Percentiles rank a stretch among this genome's conserved stretches.
These are phyloP conservation scores for Akabosia matsudoensis DNA, from an alignment of 1,140 invertebrate species.

Conservation along the genomic window DNA sequence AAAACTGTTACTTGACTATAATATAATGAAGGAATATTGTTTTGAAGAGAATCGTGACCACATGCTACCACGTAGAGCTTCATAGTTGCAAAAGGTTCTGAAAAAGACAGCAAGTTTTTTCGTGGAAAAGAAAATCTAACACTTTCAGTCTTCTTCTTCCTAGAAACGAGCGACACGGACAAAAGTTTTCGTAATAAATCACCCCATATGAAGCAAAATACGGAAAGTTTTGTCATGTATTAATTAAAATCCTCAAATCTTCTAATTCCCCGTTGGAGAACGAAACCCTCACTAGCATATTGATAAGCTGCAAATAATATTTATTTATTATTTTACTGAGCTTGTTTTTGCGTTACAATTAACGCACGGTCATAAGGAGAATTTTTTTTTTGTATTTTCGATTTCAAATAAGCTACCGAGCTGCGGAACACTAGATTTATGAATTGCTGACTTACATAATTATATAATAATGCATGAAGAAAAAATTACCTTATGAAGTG, in stretches of 20 bases:
- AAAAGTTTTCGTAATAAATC: constrained; percentile 46
- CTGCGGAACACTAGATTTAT: neutral
- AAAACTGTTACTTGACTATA: no score
- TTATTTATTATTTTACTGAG: constrained; percentile 1
- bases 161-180: neutral
- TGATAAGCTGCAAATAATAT: constrained; percentile 23
- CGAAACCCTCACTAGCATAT: constrained; percentile 39
- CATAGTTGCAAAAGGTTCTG: neutral
- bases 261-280: constrained; percentile 39
- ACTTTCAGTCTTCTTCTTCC: neutral
- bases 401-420: no score
- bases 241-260: constrained; percentile 48
- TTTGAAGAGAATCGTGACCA: no score
- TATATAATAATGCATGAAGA: no score
- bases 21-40: neutral
- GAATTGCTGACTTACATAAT: no score
- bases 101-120: neutral
- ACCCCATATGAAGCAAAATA: constrained; percentile 39
- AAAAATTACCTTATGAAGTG: constrained; percentile 41
- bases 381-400: no score
- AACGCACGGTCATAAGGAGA: no score
- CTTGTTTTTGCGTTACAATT: no score
- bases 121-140: neutral
- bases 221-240: constrained; percentile 48
- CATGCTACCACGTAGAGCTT: no score